Percentiles rank a stretch among this genome's conserved stretches.
Conservation (phyloP, 2,797 vertebrate species). For the Brachyrhaphis roseni region DNA sequence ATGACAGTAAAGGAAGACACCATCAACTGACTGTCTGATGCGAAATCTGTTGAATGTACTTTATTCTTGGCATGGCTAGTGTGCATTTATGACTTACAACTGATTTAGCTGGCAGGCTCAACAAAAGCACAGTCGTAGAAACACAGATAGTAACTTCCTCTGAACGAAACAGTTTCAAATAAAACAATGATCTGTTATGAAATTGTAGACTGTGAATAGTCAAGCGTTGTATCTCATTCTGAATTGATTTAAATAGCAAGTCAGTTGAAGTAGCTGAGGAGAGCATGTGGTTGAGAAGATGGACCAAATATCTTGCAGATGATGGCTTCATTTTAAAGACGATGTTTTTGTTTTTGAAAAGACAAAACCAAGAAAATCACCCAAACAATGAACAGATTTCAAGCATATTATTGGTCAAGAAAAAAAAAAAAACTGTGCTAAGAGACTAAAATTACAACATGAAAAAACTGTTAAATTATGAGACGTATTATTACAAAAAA, state of each 20-base stretch:
- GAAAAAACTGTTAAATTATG: not conserved
- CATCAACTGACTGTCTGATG: not conserved
- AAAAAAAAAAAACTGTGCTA: not conserved
- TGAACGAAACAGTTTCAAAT: not conserved
- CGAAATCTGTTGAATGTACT: not conserved
- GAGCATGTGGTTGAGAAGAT: not conserved
- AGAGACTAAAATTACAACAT: not conserved
- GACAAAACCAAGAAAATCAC: not conserved
- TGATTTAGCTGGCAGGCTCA: not conserved
- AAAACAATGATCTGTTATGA: not conserved
- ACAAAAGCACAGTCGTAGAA: not conserved
- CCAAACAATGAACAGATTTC: not conserved
- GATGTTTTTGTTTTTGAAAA: not conserved
- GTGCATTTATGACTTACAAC: not conserved
- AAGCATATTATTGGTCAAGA: not conserved
- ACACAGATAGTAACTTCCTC: not conserved
- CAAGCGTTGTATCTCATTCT: not conserved
- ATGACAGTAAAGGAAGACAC: not conserved
- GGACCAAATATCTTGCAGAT: not conserved
- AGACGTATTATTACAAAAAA: not conserved
- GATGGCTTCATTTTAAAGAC: not conserved
- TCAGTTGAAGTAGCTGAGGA: not conserved
- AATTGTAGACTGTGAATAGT: not conserved
- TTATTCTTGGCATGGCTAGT: not conserved
- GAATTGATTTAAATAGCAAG: not conserved